Conservation (phyloP, 64 coral and sea anemone genomes). For the Pachyseris speciosa region DNA sequence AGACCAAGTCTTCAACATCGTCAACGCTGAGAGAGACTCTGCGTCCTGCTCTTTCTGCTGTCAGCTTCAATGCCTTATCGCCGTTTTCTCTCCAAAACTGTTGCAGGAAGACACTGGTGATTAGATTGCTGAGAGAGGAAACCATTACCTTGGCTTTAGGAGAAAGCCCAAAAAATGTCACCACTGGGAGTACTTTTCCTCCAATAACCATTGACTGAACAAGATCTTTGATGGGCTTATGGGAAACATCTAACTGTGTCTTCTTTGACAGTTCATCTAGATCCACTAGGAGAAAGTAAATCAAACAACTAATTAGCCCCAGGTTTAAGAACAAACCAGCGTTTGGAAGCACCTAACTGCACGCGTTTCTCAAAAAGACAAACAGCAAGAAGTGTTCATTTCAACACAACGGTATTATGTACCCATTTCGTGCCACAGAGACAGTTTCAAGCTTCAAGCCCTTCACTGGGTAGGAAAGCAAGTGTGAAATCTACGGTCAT, state of each 20-base stretch:
- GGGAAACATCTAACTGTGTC: background rate
- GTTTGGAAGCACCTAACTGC: too few species aligned
- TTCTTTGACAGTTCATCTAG: background rate
- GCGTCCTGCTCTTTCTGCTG: background rate
- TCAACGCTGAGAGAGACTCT: background rate
- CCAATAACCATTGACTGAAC: background rate
- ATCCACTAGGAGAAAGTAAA: slow-evolving; percentile 15
- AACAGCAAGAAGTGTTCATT: too few species aligned
- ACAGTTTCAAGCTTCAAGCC: too few species aligned
- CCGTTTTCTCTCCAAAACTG: slow-evolving; percentile 51
- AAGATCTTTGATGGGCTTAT: background rate
- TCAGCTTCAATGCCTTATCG: slow-evolving; percentile 7
- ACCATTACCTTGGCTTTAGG: slow-evolving; percentile 19
- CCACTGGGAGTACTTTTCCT: background rate
- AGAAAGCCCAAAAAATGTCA: slow-evolving; percentile 50
- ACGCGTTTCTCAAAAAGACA: too few species aligned
- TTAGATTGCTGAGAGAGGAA: background rate
- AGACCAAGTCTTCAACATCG: slow-evolving; percentile 45
- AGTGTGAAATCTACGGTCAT: too few species aligned
- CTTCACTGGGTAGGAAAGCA: too few species aligned
- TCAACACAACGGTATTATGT: too few species aligned
- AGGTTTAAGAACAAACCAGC: too few species aligned
- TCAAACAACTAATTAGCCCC: too few species aligned
- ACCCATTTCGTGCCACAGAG: too few species aligned
- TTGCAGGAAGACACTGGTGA: slow-evolving; percentile 25